Evolutionary conservation across 2,888 invertebrate species (phyloP), one percentile per base, ranked within the genome.

Genomic region (Andrena trimmerana): DNA sequence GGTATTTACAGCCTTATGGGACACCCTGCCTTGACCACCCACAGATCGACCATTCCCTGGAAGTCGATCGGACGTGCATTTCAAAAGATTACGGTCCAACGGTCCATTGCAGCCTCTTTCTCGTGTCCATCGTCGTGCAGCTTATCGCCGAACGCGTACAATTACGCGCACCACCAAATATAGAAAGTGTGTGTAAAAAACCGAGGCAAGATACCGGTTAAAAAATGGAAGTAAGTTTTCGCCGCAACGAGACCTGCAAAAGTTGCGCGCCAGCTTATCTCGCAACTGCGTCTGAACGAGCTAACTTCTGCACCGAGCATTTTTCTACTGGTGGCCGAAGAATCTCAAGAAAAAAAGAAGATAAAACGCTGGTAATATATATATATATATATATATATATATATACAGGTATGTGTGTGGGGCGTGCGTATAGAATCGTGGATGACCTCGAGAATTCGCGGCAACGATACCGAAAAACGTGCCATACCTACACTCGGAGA

Each of bases 261-360:
- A 69, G 62, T 78, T 78, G 73, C 59, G 27, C 31, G 67, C 42
- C 8, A 36, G 65, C 78, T 78, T 78, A 81, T 78, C 81, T 70
- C 42, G 29, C 8, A 27, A 29, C 66, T 60, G 50, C 48, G 36
- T 54, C n/a, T 31, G 67, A 65, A 72, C 78, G 48, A 72, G 78
- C 71, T 24, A 72, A 81, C 67, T 78, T 78, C 50, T 27, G 62
- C 62, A 6, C 42, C 60, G 33, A 48, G 27, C 72, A 72, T 81
- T 81, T 78, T 68, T 63, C 71, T 57, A 57, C 50, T 13, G 10
- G 10, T 8, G 42, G 16, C 48, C 57, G 33, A 50, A 57, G 71
- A 36, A 72, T 68, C 24, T 42, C 5, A 16, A 42, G 71, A 72
- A 78, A 78, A 60, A 31, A 52, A 5, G 8, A 50, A 27, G 66